Conservation (phyloP, 1,140 invertebrate species). For the Bombus consobrinus region DNA sequence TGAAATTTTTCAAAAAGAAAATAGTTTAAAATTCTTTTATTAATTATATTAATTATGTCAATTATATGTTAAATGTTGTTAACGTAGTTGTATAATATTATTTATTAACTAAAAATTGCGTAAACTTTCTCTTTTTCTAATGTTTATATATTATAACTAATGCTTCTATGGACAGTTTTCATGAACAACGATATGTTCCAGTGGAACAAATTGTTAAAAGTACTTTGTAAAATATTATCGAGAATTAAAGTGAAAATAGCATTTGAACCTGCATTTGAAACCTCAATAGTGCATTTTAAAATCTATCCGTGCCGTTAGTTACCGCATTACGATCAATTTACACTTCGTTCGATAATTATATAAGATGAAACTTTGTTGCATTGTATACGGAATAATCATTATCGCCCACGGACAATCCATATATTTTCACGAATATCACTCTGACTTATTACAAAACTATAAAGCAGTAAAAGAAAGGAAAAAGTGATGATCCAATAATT, state of each 20-base stretch:
- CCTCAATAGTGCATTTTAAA: conserved; percentile 22
- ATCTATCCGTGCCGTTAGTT: background rate
- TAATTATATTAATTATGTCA: too few species aligned
- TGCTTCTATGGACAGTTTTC: too few species aligned
- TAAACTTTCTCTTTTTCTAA: too few species aligned
- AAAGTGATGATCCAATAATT: background rate
- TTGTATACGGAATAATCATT: background rate
- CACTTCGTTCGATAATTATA: conserved; percentile 28
- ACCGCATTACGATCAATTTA: conserved; percentile 34
- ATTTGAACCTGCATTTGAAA: background rate
- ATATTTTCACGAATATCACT: background rate
- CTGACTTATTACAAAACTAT: too few species aligned
- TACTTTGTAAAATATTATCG: background rate
- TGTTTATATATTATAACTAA: too few species aligned
- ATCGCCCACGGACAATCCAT: background rate
- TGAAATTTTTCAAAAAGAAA: too few species aligned
- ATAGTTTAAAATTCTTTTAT: too few species aligned
- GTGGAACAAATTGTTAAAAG: background rate
- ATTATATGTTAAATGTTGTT: too few species aligned
- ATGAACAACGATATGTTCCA: background rate
- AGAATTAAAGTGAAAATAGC: background rate
- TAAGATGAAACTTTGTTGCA: conserved; percentile 6
- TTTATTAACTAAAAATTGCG: too few species aligned
- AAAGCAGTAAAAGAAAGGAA: too few species aligned
- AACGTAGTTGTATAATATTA: too few species aligned